Conservation (phyloP, 2,797 vertebrate genomes). For the Heteromormyrus szaboi region DNA sequence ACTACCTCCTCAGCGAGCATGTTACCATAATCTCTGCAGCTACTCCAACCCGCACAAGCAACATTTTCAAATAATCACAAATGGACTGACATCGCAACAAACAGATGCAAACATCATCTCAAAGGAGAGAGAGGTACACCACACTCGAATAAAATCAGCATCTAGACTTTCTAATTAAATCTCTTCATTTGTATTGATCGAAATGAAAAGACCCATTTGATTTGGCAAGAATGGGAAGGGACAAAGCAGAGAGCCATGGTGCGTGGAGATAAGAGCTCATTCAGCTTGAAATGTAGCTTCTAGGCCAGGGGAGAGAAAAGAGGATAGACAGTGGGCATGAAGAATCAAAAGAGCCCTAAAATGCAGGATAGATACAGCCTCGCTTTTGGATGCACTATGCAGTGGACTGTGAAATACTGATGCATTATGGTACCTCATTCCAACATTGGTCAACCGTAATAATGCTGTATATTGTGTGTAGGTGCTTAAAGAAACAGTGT, state of each 20-base stretch:
- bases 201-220: conserved; percentile 9
- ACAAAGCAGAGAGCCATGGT: conserved; percentile 3
- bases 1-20: not conserved
- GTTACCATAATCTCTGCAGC: not conserved
- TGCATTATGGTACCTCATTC: not conserved
- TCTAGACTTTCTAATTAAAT: conserved; percentile 21
- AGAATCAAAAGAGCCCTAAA: not conserved
- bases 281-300: conserved; percentile 5
- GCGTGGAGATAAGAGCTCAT: conserved; percentile 20
- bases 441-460: not conserved
- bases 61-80: not conserved
- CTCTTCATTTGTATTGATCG: conserved; percentile 7
- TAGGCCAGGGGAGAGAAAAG: not conserved
- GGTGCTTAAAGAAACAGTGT: not conserved
- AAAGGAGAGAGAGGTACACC: not conserved
- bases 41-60: not conserved
- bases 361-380: not conserved
- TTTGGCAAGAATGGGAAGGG: not conserved
- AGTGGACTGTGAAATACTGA: not conserved
- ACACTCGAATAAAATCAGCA: not conserved
- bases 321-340: not conserved
- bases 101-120: not conserved
- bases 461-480: not conserved
- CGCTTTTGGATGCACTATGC: not conserved
- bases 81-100: not conserved